A percentile compares a stretch with the other conserved stretches of the same genome.
Conservation (phyloP, 2,888 invertebrate species). For the Anodontia alba region DNA sequence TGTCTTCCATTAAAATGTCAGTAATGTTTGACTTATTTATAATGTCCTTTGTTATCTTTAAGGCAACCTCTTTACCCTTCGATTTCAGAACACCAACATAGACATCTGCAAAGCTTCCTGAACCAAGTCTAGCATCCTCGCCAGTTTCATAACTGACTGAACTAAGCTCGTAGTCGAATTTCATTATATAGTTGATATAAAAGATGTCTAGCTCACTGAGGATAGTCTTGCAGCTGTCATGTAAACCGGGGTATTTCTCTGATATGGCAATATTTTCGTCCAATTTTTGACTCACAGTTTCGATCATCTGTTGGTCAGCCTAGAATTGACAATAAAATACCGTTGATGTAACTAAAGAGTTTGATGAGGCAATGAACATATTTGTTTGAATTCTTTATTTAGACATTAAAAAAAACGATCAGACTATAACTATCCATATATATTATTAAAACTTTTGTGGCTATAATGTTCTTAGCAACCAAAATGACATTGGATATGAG, state of each 20-base stretch:
- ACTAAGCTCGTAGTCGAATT: slow-evolving; percentile 67
- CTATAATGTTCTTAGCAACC: no score
- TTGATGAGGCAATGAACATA: no score
- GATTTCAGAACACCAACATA: slow-evolving; percentile 46
- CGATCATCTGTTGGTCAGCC: slow-evolving; percentile 72
- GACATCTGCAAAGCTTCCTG: slow-evolving; percentile 76
- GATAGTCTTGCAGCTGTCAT: slow-evolving; percentile 31
- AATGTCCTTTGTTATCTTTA: slow-evolving; percentile 56
- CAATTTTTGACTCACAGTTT: slow-evolving; percentile 61
- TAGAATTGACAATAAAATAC: no score
- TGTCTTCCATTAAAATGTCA: slow-evolving; percentile 75
- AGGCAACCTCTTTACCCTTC: slow-evolving; percentile 39
- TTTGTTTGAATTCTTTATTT: no score
- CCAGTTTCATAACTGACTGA: slow-evolving; percentile 48
- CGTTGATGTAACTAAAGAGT: no score
- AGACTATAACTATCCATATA: no score
- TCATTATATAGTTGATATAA: slow-evolving; percentile 72
- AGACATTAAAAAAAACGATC: no score
- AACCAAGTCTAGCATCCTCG: slow-evolving; percentile 58
- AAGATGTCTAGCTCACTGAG: slow-evolving; percentile 74
- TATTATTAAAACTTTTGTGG: no score
- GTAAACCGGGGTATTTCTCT: slow-evolving; percentile 40
- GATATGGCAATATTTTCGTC: slow-evolving; percentile 41
- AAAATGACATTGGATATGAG: no score
- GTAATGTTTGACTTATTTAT: slow-evolving; percentile 62